Base-by-base conservation (phyloP, 2,888 invertebrate species). In the Synergus itoensis region DNA sequence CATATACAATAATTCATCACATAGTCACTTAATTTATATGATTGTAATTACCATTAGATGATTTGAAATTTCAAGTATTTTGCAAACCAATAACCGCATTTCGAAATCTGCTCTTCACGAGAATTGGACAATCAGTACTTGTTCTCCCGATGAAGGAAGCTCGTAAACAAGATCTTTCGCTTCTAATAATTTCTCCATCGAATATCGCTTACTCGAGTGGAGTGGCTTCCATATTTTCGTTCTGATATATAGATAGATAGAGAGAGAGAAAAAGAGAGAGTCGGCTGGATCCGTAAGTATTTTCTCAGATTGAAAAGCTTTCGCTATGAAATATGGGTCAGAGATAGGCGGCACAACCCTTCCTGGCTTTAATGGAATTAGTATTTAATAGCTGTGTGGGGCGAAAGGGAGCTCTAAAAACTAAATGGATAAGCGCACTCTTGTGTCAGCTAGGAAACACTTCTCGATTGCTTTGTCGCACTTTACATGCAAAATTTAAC, bases 281-380 rank as follows among this genome's bases (percentile, higher is more conserved):
- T 78, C 78, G 77, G 60, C 28, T 43, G 64, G 80, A 76, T 83
- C 79, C 67, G 73, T 76, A 63, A 88, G 87, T 86, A 88, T 88
- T 88, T 88, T 88, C 87, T 86, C 86, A 85, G 88, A 89, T 90
- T 89, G 90, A 90, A 89, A 90, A 88, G 89, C 89, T 91, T 91
- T 91, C 84, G 89, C 87, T 87, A 91, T 92, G 92, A 92, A 90
- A 91, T 92, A 92, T 91, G 91, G 91, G 91, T 91, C 91, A 91
- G 91, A 90, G 88, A 90, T 88, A 84, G 80, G 85, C 84, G 84
- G 83, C 85, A 85, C 91, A 92, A 91, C 92, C 91, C 92, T 92
- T 92, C 90, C 90, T 86, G 87, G 88, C 88, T 92, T 91, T 92
- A 92, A 92, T 91, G 91, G 91, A 92, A 92, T 92, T 92, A 92